These are phyloP conservation scores for Acyrthosiphon pisum DNA, from an alignment of 1,140 invertebrate species.

Conservation along the genomic window DNA sequence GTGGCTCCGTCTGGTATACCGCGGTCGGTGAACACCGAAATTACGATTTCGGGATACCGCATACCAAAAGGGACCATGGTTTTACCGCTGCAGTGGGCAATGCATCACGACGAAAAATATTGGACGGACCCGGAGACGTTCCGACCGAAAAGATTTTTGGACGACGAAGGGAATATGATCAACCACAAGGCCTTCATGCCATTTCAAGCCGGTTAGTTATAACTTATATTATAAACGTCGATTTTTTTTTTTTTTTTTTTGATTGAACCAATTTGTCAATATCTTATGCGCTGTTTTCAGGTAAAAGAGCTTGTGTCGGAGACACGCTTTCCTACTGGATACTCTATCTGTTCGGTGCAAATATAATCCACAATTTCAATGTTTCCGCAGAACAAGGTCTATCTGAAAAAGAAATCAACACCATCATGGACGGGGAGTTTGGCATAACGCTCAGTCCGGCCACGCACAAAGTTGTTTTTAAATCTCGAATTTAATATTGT, in stretches of 20 bases:
- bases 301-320: slow-evolving; percentile 84
- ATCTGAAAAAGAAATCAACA: slow-evolving; percentile 36
- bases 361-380: slow-evolving; percentile 72
- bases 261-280: background rate
- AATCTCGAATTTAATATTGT: slow-evolving; percentile 32
- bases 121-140: slow-evolving; percentile 79
- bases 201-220: slow-evolving; percentile 76
- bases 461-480: background rate
- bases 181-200: slow-evolving; percentile 79
- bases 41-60: slow-evolving; percentile 68
- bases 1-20: slow-evolving; percentile 83
- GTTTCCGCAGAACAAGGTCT: slow-evolving; percentile 60
- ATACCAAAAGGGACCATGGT: slow-evolving; percentile 73
- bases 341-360: slow-evolving; percentile 71
- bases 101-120: slow-evolving; percentile 77
- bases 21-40: slow-evolving; percentile 76
- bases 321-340: slow-evolving; percentile 83
- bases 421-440: slow-evolving; percentile 68
- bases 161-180: slow-evolving; percentile 69
- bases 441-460: slow-evolving; percentile 71
- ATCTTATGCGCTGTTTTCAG: slow-evolving; percentile 65
- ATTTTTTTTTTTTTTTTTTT: background rate
- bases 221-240: slow-evolving; percentile 50
- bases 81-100: slow-evolving; percentile 81
- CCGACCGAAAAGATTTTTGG: slow-evolving; percentile 76